Base-by-base conservation (phyloP, 2,888 invertebrate genomes). In the Drosophila suboccidentalis region DNA sequence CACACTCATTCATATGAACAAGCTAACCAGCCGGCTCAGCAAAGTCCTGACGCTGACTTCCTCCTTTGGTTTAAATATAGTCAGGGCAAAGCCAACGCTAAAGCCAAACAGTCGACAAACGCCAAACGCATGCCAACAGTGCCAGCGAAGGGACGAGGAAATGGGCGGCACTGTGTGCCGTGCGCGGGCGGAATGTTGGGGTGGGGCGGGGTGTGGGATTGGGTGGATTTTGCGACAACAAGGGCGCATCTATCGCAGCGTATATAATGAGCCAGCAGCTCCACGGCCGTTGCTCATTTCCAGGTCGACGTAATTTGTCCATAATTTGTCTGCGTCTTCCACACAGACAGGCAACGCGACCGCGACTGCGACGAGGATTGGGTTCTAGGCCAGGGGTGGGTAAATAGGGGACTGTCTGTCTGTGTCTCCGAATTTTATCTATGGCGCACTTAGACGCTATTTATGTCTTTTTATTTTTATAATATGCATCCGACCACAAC, bases 281-380 rank as follows among this genome's bases (percentile, higher is more conserved):
- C 78, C 71, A 76, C 69, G 78, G 80, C 81, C 81, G 87, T 83
- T 84, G 89, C 89, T 91, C 87, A 91, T 92, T 91, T 91, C 90
- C 90, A 91, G 90, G 91, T 89, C 89, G 90, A 78, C 88, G 82
- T 89, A 91, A 91, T 91, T 92, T 91, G 91, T 92, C 91, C 89
- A 89, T 91, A 92, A 92, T 92, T 91, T 91, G 91, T 90, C 91
- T 81, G 77, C 86, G 86, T 74, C 86, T 89, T 89, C 74, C 68
- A 80, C 83, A 80, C 70, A 82, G 47, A 68, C 66, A 55, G 29
- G 26, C 63, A 62, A 17, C 46, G 49, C 53, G 59, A 39, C 10
- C 32, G 53, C 17, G 17, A 43, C 11, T 38, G 53, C 17, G 17
- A 43, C n/a, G 10, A n/a, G 38, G 32, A 49, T 57, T 63, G 32